Evolutionary conservation across 2,888 invertebrate genomes (phyloP).

Genomic region (Troides helena): DNA sequence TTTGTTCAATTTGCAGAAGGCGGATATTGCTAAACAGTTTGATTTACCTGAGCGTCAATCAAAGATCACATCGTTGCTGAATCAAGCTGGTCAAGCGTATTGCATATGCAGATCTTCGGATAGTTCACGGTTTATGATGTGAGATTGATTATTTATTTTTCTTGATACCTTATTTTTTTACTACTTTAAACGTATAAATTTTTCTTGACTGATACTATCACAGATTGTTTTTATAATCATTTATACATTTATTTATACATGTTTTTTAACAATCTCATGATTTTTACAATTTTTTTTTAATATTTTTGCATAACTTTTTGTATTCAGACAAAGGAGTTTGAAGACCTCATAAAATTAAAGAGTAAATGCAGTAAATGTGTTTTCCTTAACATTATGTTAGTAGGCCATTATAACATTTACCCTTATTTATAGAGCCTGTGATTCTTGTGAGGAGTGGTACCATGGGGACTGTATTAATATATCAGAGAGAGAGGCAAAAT

Average conservation of each 20-base stretch:
- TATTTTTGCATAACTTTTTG: too few relatives aligned
- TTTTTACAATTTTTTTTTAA: too few relatives aligned
- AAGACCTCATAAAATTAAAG: too few relatives aligned
- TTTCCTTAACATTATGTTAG: too few relatives aligned
- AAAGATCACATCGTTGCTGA: constrained; percentile 91
- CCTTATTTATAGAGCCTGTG: constrained; percentile 88
- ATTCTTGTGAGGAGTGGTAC: constrained; percentile 99
- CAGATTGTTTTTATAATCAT: too few relatives aligned
- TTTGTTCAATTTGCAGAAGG: constrained; percentile 80
- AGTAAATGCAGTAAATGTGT: too few relatives aligned
- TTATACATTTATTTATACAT: too few relatives aligned
- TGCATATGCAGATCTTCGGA: constrained; percentile 97
- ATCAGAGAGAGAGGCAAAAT: constrained; percentile 94
- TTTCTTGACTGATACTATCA: too few relatives aligned
- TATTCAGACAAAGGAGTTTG: too few relatives aligned
- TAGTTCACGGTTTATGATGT: constrained; percentile 98
- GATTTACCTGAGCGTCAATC: constrained; percentile 93
- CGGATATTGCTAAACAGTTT: constrained; percentile 94
- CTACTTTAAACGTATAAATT: too few relatives aligned
- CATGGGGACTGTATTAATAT: constrained; percentile 98
- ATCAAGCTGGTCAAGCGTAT: constrained; percentile 95
- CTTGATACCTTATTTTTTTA: neutral
- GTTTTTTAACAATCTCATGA: too few relatives aligned
- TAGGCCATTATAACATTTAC: too few relatives aligned
- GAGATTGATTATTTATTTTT: constrained; percentile 45